Evolutionary conservation across 1,140 invertebrate species (phyloP), one percentile per base, ranked within the genome.

Genomic region (Macrotrachela quadricornifera): DNA sequence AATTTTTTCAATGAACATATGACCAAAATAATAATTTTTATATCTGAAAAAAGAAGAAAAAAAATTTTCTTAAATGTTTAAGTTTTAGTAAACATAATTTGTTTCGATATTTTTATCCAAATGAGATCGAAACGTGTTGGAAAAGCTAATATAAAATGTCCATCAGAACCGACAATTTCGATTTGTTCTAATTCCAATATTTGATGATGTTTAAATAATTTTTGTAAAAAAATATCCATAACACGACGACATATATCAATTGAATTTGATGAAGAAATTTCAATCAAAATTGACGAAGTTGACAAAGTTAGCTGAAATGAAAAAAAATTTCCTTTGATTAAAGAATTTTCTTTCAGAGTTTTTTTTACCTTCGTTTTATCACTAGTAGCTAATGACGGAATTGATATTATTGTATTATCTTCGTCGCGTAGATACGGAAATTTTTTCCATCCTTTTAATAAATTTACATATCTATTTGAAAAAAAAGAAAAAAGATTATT

Each of bases 21-120:
- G 86, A 92, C 69, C 91, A 91, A 75, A 92, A 94, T 2, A 96
- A 63, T 57, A 95, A 71, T 60, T 87, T 85, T 10, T 95, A 70
- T 0, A 81, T 78, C n/a, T n/a, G n/a, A n/a, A n/a, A n/a, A n/a
- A n/a, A n/a, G n/a, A n/a, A n/a, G n/a, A n/a, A n/a, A n/a, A n/a
- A n/a, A n/a, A n/a, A n/a, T n/a, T n/a, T n/a, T n/a, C n/a, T n/a
- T n/a, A n/a, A n/a, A n/a, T n/a, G n/a, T n/a, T n/a, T n/a, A n/a
- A n/a, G n/a, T n/a, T n/a, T n/a, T n/a, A n/a, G n/a, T n/a, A n/a
- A n/a, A n/a, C n/a, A n/a, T n/a, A n/a, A n/a, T n/a, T n/a, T n/a
- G n/a, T n/a, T n/a, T n/a, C n/a, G n/a, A n/a, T n/a, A n/a, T n/a
- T n/a, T n/a, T n/a, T n/a, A n/a, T n/a, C n/a, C n/a, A n/a, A n/a